Conservation (phyloP, 2,113 vertebrate genomes). For the Lophius piscatorius region DNA sequence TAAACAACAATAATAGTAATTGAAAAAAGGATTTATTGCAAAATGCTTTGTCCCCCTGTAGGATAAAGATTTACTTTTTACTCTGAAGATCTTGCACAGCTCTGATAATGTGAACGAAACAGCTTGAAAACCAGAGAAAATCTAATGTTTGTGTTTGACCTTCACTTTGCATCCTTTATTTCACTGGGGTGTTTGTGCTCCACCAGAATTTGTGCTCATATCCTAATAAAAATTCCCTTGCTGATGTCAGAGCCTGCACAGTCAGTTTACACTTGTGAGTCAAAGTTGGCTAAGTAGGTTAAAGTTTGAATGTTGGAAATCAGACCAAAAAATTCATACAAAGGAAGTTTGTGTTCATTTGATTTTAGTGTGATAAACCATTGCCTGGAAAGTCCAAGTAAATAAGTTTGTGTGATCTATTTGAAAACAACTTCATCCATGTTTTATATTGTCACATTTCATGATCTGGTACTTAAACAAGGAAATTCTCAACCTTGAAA, state of each 20-base stretch:
- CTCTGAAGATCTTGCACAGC: not conserved
- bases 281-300: too few relatives aligned
- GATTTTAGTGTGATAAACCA: slow-evolving; percentile 32
- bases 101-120: slow-evolving; percentile 25
- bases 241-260: slow-evolving; percentile 30
- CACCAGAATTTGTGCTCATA: slow-evolving; percentile 31
- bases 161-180: slow-evolving; percentile 41
- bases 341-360: slow-evolving; percentile 15
- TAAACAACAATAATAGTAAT: too few relatives aligned
- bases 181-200: slow-evolving; percentile 29
- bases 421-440: too few relatives aligned
- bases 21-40: too few relatives aligned
- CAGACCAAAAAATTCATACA: too few relatives aligned
- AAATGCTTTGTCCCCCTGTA: not conserved
- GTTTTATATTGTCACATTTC: too few relatives aligned
- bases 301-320: too few relatives aligned
- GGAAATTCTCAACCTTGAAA: too few relatives aligned
- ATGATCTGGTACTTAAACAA: too few relatives aligned
- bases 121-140: slow-evolving; percentile 24
- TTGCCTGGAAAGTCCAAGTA: slow-evolving; percentile 15
- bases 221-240: slow-evolving; percentile 18
- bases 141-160: slow-evolving; percentile 48
- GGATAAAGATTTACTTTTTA: too few relatives aligned
- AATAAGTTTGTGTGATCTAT: too few relatives aligned
- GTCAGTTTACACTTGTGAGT: slow-evolving; percentile 24